Conservation (phyloP, 2,113 vertebrate genomes). For the Lasiurus borealis region DNA sequence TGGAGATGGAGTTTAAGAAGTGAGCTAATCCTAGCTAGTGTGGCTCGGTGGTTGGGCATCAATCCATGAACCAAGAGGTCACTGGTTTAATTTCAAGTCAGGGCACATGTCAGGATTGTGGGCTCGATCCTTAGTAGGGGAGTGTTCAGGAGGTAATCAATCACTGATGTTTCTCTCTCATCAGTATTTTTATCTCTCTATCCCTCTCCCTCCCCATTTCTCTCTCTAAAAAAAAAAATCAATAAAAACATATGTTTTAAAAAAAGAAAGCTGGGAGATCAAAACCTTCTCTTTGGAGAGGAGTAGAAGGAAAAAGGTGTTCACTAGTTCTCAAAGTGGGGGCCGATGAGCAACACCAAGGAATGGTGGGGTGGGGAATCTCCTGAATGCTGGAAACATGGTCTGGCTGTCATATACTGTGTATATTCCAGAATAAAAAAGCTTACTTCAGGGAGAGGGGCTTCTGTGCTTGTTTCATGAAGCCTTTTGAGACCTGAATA, state of each 20-base stretch:
- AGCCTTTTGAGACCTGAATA: neutral
- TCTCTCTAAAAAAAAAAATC: no score
- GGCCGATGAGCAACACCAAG: neutral
- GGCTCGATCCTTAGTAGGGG: no score
- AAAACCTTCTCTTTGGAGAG: neutral
- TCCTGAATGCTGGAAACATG: neutral
- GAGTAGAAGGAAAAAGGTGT: accelerated
- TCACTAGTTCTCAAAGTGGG: neutral
- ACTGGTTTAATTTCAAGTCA: no score
- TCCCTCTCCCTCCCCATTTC: no score
- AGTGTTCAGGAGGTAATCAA: no score
- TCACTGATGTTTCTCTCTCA: no score
- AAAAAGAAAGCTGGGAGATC: neutral
- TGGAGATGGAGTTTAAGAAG: neutral
- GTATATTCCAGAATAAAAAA: neutral
- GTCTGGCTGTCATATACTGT: neutral
- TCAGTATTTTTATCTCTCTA: no score
- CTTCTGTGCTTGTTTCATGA: neutral
- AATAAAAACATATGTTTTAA: no score
- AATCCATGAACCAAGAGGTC: no score
- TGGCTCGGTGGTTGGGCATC: no score
- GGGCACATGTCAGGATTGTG: no score
- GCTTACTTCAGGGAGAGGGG: neutral
- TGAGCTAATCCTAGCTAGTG: neutral
- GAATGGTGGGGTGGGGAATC: neutral